These are phyloP conservation scores for Labeo calbasu DNA, from an alignment of 2,797 vertebrate genomes.

Conservation along the genomic window DNA sequence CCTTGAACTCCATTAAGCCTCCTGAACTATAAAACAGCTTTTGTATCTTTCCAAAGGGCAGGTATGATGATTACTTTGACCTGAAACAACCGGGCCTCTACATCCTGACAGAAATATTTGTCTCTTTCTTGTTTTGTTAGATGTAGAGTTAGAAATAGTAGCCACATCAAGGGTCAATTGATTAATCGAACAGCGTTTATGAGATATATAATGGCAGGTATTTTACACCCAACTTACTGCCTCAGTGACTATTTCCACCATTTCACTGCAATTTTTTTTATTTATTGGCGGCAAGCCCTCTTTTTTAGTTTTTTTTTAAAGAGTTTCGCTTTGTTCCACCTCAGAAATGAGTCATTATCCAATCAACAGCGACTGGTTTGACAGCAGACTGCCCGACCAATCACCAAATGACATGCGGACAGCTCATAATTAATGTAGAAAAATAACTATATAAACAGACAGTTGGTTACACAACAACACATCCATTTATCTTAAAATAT, in stretches of 20 bases:
- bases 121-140: constrained; percentile 1
- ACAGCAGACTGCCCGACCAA: constrained; percentile 1
- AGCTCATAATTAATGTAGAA: constrained; percentile 24
- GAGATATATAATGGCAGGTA: background rate
- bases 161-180: background rate
- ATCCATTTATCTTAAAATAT: background rate
- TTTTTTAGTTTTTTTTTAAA: background rate
- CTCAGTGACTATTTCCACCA: background rate
- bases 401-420: constrained; percentile 11
- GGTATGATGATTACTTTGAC: constrained; percentile 13
- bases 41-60: background rate
- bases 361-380: background rate
- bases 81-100: background rate
- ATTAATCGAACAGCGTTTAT: background rate
- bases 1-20: background rate
- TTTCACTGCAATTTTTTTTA: background rate
- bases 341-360: background rate
- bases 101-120: background rate
- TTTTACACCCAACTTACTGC: background rate
- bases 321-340: background rate
- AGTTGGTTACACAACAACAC: constrained; percentile 8
- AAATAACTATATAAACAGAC: constrained; percentile 5
- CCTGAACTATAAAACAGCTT: background rate
- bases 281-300: background rate
- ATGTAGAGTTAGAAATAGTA: background rate